Evolutionary conservation across 2,797 vertebrate genomes (phyloP).

Genomic region (Anguilla marmorata): DNA sequence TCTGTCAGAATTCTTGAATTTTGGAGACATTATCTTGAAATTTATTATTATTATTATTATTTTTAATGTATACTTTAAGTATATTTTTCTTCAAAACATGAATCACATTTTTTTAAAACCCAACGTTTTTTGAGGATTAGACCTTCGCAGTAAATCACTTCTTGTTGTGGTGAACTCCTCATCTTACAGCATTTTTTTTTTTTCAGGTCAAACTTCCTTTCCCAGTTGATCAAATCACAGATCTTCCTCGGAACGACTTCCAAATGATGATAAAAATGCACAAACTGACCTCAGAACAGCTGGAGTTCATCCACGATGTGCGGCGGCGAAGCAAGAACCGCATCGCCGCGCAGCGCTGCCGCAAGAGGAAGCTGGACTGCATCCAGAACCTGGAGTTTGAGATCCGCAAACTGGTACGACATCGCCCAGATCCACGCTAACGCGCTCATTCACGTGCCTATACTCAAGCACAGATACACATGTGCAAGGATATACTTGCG

Average conservation of each 20-base stretch:
- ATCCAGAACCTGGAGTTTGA: constrained; percentile 94
- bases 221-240: constrained; percentile 93
- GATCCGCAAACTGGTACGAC: constrained; percentile 88
- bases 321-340: constrained; percentile 92
- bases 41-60: not conserved
- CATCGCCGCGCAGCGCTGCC: constrained; percentile 91
- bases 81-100: not conserved
- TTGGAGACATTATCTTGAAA: not conserved
- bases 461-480: too few relatives aligned
- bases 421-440: too few relatives aligned
- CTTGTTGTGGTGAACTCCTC: not conserved
- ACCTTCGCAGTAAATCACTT: not conserved
- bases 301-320: constrained; percentile 92
- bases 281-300: constrained; percentile 92
- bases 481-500: too few relatives aligned
- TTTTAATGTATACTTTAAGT: not conserved
- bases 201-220: constrained; percentile 91
- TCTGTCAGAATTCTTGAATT: not conserved
- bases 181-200: constrained; percentile 34
- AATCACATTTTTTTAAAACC: not conserved
- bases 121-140: not conserved
- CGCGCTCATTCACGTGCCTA: too few relatives aligned
- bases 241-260: constrained; percentile 94
- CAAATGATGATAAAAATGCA: constrained; percentile 98
- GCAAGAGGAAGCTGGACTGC: constrained; percentile 95